phyloP scores from a whole-genome alignment of 2,888 invertebrate species.

The Electrophaes corylata region DNA sequence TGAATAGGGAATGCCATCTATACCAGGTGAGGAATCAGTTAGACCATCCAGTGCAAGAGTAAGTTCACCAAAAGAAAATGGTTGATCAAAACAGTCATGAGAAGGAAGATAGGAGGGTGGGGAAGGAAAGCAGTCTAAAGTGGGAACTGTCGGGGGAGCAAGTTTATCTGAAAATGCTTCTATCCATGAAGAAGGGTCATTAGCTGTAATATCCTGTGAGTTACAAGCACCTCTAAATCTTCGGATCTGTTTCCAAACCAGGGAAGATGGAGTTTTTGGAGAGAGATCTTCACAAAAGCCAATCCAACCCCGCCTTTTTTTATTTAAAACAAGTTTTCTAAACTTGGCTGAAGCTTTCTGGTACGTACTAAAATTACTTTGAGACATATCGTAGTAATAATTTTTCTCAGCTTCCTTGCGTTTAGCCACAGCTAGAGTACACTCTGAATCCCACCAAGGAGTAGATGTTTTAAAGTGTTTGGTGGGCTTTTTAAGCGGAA shows the following conservation, averaged over 20 bases:
- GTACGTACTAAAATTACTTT: constrained; percentile 5
- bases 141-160: constrained; percentile 8
- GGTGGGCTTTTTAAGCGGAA: constrained; percentile 19
- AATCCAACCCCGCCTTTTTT: constrained; percentile 23
- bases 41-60: constrained; percentile 10
- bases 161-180: constrained; percentile 14
- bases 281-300: constrained; percentile 23
- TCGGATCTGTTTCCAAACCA: constrained; percentile 26
- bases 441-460: constrained; percentile 28
- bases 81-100: not conserved
- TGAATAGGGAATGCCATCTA: constrained; percentile 24
- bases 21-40: constrained; percentile 18
- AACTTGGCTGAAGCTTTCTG: constrained; percentile 10
- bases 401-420: constrained; percentile 11
- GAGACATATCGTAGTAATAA: constrained; percentile 3
- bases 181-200: constrained; percentile 15
- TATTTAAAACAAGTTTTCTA: constrained; percentile 1
- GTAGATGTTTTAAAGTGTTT: constrained; percentile 3
- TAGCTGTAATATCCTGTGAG: not conserved
- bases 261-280: constrained; percentile 16
- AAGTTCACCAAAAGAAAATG: constrained; percentile 15
- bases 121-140: not conserved
- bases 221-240: constrained; percentile 15
- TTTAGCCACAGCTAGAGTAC: not conserved
- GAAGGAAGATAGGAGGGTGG: constrained; percentile 1